Percentiles rank a stretch among this genome's conserved stretches.
phyloP scores from a whole-genome alignment of 37 sponge, comb jelly and placozoan genomes.

The Tethya wilhelma region DNA sequence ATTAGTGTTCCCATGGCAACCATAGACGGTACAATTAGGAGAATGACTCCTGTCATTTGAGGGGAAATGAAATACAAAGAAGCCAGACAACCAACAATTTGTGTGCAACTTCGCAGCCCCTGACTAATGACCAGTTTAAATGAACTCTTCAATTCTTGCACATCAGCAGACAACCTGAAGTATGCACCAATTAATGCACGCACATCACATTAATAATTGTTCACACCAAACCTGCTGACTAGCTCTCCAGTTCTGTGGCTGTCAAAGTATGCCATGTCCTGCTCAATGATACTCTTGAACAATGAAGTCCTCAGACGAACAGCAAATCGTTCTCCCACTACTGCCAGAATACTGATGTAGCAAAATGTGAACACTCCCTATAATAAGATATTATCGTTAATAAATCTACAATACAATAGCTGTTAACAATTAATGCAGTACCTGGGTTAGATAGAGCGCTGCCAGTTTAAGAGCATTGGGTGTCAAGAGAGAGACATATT shows the following conservation, averaged over 20 bases:
- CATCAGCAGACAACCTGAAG: conserved; percentile 81
- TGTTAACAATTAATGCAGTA: background rate
- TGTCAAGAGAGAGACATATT: conserved; percentile 32
- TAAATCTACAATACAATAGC: background rate
- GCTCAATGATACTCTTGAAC: conserved; percentile 78
- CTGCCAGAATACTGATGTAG: conserved; percentile 81
- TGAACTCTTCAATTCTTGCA: conserved; percentile 96
- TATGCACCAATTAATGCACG: background rate
- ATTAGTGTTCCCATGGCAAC: conserved; percentile 76
- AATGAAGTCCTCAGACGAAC: conserved; percentile 69
- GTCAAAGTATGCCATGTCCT: conserved; percentile 91
- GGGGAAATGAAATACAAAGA: conserved; percentile 88
- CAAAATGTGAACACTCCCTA: conserved; percentile 77
- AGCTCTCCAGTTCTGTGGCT: conserved; percentile 89
- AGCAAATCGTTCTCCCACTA: conserved; percentile 79
- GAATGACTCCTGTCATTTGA: conserved; percentile 78
- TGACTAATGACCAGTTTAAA: conserved; percentile 87
- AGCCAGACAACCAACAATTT: conserved; percentile 81
- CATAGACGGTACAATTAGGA: conserved; percentile 68
- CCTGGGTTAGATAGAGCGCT: conserved; percentile 53
- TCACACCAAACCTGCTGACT: conserved; percentile 76
- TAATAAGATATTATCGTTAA: background rate
- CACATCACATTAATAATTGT: background rate
- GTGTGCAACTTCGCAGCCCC: conserved; percentile 75
- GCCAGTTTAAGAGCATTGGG: conserved; percentile 29